Evolutionary conservation across 2,797 vertebrate genomes (phyloP), one percentile per base, ranked within the genome.

Genomic region (Enteromius argenteus): DNA sequence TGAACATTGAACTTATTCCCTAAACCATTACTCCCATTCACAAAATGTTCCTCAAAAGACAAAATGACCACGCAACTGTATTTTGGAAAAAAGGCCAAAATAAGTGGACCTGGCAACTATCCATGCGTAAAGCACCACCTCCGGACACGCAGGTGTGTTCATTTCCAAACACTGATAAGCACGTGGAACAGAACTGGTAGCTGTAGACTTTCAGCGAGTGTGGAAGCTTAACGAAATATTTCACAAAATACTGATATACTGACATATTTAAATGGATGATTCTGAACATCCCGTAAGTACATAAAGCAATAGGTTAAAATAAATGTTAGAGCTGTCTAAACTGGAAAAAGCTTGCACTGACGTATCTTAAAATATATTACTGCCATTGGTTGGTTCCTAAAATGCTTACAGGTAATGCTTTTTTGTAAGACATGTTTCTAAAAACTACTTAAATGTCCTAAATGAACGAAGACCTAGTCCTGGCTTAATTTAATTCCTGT

Each of bases 221-320:
- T 80, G 73, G 72, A 64, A n/a, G 58, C 35, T 21, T 62, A 19
- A 83, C 13, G 21, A 53, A 76, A 58, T 56, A 56, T 17, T 75
- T 44, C 23, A 68, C 23, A 37, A 32, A 60, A 32, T 73, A 17
- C 39, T 27, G 69, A 37, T 79, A 75, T 49, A n/a, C 14, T 44
- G 6, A 76, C 44, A 39, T 14, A 66, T 53, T 64, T 42, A 72
- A 77, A 89, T 88, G 84, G 80, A 51, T 83, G 84, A 86, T 15
- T 81, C 84, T 10, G 76, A 85, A 75, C 58, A 84, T 30, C 80
- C 67, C 49, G 88, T 89, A 81, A 89, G 88, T 30, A 46, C 17
- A 27, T 58, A 5, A 27, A 51, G n/a, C 37, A 8, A 5, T 39
- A 39, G 7, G 7, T 39, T 39, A 39, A 39, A 39, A 39, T 39